phyloP scores from a whole-genome alignment of 2,888 invertebrate species.

The Marasmarcha lunaedactyla region DNA sequence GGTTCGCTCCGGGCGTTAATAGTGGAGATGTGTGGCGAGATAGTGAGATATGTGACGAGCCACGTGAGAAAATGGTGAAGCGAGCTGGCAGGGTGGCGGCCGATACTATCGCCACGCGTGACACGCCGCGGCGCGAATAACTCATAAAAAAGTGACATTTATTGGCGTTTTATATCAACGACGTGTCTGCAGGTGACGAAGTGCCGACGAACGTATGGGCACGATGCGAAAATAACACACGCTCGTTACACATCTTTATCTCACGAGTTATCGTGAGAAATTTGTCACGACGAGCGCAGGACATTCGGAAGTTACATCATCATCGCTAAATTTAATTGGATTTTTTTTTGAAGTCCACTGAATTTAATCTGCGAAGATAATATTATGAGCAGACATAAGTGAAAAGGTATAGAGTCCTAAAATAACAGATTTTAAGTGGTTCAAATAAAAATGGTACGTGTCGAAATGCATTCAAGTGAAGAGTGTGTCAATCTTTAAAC shows the following conservation, averaged over 20 bases:
- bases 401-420: slow-evolving; percentile 24
- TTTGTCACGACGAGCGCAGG: slow-evolving; percentile 8
- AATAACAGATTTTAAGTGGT: slow-evolving; percentile 39
- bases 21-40: slow-evolving; percentile 39
- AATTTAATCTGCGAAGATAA: no score
- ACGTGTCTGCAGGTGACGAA: slow-evolving; percentile 53
- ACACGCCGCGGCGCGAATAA: slow-evolving; percentile 42
- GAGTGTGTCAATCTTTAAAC: slow-evolving; percentile 50
- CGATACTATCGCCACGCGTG: slow-evolving; percentile 61
- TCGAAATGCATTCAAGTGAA: slow-evolving; percentile 52
- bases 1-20: slow-evolving; percentile 37
- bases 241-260: slow-evolving; percentile 37
- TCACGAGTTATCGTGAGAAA: slow-evolving; percentile 48
- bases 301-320: slow-evolving; percentile 29
- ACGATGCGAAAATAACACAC: slow-evolving; percentile 24
- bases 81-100: slow-evolving; percentile 37
- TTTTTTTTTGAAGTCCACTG: slow-evolving; percentile 15
- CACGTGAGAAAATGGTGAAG: slow-evolving; percentile 49
- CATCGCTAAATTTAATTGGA: slow-evolving; percentile 22
- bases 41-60: slow-evolving; percentile 24
- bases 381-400: no score
- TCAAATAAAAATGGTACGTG: slow-evolving; percentile 49
- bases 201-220: slow-evolving; percentile 31
- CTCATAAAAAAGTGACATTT: slow-evolving; percentile 69
- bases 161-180: slow-evolving; percentile 67